Evolutionary conservation across 64 coral and sea anemone species (phyloP).

Genomic region (Exaiptasia diaphana): DNA sequence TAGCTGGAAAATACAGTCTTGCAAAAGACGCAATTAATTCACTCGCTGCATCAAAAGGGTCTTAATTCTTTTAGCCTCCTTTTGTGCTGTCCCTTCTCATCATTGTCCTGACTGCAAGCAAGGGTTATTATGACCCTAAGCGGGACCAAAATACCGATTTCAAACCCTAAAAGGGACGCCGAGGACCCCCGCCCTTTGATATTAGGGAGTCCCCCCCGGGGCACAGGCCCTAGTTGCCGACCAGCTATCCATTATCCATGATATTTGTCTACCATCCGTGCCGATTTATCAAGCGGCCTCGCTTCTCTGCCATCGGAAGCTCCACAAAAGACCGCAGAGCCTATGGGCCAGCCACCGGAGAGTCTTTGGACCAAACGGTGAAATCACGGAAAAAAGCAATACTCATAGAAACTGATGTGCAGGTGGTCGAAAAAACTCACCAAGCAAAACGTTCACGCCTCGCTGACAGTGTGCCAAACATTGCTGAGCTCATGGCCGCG

Average conservation of each 20-base stretch:
- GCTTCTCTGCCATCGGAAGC: background rate
- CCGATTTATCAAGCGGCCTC: background rate
- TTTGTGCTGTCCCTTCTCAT: too few relatives aligned
- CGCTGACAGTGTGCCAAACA: background rate
- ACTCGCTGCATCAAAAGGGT: too few relatives aligned
- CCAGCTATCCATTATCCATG: conserved; percentile 12
- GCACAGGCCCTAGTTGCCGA: conserved; percentile 50
- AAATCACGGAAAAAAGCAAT: conserved; percentile 13
- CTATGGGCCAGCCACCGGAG: conserved; percentile 66
- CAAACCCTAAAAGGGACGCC: too few relatives aligned
- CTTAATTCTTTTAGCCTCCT: too few relatives aligned
- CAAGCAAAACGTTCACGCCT: background rate
- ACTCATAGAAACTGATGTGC: conserved; percentile 13
- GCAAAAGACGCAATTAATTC: too few relatives aligned
- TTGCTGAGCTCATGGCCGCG: background rate
- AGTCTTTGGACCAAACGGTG: conserved; percentile 67
- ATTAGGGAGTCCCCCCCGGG: too few relatives aligned
- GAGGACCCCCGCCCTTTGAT: too few relatives aligned
- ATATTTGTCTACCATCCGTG: conserved; percentile 30
- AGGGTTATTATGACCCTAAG: too few relatives aligned
- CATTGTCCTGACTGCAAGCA: too few relatives aligned
- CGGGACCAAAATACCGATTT: too few relatives aligned
- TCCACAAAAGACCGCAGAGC: conserved; percentile 43
- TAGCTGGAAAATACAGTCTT: too few relatives aligned
- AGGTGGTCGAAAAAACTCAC: background rate